A percentile compares a stretch with the other conserved stretches of the same genome.
phyloP scores from a whole-genome alignment of 2,797 vertebrate genomes.

The Molothrus ater region DNA sequence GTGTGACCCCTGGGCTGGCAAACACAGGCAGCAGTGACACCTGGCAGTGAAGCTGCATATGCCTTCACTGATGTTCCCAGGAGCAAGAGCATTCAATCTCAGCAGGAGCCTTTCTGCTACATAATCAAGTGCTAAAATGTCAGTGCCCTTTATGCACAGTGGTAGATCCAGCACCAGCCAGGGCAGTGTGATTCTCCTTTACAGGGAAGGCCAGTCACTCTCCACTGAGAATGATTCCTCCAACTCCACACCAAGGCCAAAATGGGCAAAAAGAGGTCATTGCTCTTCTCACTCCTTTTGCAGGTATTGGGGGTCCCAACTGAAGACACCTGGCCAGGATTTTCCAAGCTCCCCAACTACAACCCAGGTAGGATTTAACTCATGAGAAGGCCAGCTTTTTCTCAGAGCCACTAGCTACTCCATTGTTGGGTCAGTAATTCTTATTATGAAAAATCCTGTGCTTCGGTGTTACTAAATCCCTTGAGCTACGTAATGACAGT shows the following conservation, averaged over 20 bases:
- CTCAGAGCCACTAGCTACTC: background rate
- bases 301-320: slow-evolving; percentile 86
- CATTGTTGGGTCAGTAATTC: background rate
- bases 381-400: background rate
- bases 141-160: background rate
- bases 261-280: background rate
- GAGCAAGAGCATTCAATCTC: background rate
- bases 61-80: background rate
- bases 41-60: background rate
- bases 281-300: slow-evolving; percentile 14
- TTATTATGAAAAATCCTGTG: background rate
- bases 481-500: background rate
- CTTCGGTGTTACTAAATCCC: background rate
- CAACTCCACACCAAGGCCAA: background rate
- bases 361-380: slow-evolving; percentile 78
- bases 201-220: background rate
- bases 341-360: slow-evolving; percentile 84
- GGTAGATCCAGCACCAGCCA: background rate
- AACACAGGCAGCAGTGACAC: background rate
- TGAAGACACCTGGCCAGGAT: slow-evolving; percentile 88
- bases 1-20: background rate
- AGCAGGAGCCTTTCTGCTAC: background rate
- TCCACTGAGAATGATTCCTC: background rate
- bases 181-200: background rate
- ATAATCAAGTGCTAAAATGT: background rate